Evolutionary conservation across 2,113 vertebrate genomes (phyloP).

Genomic region (Leptosomus discolor): DNA sequence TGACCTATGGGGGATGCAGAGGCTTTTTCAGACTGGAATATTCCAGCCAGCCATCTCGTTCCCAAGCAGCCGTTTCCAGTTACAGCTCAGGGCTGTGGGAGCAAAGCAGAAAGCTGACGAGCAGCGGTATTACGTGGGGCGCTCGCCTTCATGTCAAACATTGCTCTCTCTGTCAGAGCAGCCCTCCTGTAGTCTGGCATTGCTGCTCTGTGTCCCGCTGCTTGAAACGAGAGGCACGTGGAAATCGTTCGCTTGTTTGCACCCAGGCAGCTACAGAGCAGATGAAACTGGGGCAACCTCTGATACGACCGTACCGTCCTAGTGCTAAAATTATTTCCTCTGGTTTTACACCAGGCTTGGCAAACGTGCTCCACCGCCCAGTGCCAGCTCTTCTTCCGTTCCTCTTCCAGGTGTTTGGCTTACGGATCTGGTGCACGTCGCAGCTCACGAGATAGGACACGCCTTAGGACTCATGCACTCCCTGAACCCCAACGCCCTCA

Average conservation of each 20-base stretch:
- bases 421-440: slow-evolving; percentile 93
- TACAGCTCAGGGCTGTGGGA: not conserved
- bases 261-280: not conserved
- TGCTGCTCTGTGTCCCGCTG: not conserved
- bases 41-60: not conserved
- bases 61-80: not conserved
- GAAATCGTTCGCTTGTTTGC: not conserved
- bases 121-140: not conserved
- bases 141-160: not conserved
- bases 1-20: not conserved
- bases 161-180: fast-evolving
- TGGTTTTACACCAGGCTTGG: not conserved
- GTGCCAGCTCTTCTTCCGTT: not conserved
- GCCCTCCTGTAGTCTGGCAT: not conserved
- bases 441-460: slow-evolving; percentile 94
- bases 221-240: not conserved
- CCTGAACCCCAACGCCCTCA: slow-evolving; percentile 84
- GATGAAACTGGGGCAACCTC: not conserved
- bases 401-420: slow-evolving; percentile 89
- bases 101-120: not conserved
- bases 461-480: slow-evolving; percentile 96
- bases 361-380: fast-evolving
- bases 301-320: fast-evolving
- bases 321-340: not conserved
- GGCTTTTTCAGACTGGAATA: not conserved